Percentiles rank a stretch among this genome's conserved stretches.
Conservation (phyloP, 2,797 vertebrate species). For the Falco naumanni region DNA sequence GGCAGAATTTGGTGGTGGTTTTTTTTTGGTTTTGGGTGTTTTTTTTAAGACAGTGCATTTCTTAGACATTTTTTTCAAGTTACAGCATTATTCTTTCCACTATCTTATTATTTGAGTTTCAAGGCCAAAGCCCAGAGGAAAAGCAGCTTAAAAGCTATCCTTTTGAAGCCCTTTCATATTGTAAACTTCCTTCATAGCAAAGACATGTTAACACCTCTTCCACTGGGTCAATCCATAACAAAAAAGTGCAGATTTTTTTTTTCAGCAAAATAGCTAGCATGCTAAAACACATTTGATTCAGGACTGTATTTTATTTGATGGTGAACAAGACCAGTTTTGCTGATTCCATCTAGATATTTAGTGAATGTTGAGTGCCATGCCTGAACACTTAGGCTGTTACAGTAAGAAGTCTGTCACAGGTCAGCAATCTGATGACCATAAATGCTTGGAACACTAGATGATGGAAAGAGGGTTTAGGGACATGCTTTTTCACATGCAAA, state of each 20-base stretch:
- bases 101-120: neutral
- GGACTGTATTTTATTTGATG: neutral
- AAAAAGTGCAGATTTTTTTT: neutral
- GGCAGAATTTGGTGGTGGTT: neutral
- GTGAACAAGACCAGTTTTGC: neutral
- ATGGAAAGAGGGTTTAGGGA: neutral
- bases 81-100: neutral
- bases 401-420: neutral
- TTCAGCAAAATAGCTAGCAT: neutral
- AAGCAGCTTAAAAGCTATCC: neutral
- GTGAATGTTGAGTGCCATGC: neutral
- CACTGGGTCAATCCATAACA: neutral
- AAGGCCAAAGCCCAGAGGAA: neutral
- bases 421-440: neutral
- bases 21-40: neutral
- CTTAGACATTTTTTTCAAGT: neutral
- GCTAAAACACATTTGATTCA: neutral
- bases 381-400: neutral
- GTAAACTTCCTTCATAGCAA: neutral
- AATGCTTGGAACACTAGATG: neutral
- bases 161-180: neutral
- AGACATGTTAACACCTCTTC: neutral
- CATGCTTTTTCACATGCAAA: neutral
- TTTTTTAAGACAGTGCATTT: neutral
- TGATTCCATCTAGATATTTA: neutral